Conservation (phyloP, 2,797 vertebrate genomes). For the Etheostoma nigrum region DNA sequence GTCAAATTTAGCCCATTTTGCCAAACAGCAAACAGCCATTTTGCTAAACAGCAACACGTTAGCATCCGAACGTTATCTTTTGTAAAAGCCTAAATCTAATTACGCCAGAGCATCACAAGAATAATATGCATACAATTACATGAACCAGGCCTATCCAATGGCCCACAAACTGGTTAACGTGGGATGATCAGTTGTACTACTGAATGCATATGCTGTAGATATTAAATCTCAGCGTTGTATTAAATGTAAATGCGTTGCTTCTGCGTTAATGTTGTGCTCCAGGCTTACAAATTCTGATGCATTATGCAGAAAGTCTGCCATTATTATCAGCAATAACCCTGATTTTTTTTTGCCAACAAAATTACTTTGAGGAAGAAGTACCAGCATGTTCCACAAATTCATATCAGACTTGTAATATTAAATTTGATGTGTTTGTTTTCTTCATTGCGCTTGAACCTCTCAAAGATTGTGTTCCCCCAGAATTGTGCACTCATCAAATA, state of each 20-base stretch:
- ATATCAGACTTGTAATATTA: constrained; percentile 6
- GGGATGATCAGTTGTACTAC: neutral
- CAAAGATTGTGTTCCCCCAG: neutral
- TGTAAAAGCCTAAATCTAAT: neutral
- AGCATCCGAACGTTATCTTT: neutral
- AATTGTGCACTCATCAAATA: constrained; percentile 11
- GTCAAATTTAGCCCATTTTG: no score
- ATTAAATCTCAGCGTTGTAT: neutral
- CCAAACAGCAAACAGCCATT: no score
- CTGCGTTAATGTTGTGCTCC: constrained; percentile 16
- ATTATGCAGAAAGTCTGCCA: constrained; percentile 8
- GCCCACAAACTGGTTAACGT: neutral
- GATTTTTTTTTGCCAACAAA: neutral
- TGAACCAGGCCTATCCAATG: neutral
- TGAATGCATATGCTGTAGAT: constrained; percentile 7
- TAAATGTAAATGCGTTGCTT: constrained; percentile 25
- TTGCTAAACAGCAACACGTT: neutral
- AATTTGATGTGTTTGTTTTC: neutral
- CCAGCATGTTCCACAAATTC: constrained; percentile 5
- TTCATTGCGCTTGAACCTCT: neutral
- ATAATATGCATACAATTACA: neutral
- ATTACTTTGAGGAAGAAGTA: constrained; percentile 3
- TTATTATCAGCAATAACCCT: neutral
- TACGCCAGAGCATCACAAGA: neutral
- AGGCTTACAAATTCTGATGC: constrained; percentile 7